Evolutionary conservation across 2,888 invertebrate genomes (phyloP).

Genomic region (Acleris cristana): DNA sequence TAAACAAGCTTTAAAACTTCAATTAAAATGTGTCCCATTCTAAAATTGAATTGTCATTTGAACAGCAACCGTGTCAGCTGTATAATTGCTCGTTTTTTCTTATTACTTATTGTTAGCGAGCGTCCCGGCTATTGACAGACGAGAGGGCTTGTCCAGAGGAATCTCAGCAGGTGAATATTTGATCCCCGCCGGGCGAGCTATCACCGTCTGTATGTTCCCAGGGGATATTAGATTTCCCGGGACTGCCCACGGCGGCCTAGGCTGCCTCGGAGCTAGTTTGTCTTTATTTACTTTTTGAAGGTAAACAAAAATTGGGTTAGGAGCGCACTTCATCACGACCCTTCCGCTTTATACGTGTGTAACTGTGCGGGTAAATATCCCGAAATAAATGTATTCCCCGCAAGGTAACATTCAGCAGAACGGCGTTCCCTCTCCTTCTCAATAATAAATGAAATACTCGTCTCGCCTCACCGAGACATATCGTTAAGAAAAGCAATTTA

Average conservation of each 20-base stretch:
- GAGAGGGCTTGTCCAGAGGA: slow-evolving; percentile 39
- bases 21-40: no score
- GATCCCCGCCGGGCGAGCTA: slow-evolving; percentile 59
- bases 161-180: slow-evolving; percentile 64
- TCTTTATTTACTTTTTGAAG: slow-evolving; percentile 51
- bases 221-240: slow-evolving; percentile 67
- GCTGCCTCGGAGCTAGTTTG: slow-evolving; percentile 50
- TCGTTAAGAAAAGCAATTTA: slow-evolving; percentile 1
- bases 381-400: slow-evolving; percentile 8
- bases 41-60: no score
- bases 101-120: no score
- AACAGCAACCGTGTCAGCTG: no score
- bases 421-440: slow-evolving; percentile 6
- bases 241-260: slow-evolving; percentile 44
- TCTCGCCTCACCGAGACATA: not conserved
- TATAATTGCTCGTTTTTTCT: no score
- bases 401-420: not conserved
- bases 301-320: slow-evolving; percentile 31
- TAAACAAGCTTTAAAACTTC: no score
- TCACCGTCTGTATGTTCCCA: slow-evolving; percentile 62
- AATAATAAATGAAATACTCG: slow-evolving; percentile 26
- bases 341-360: slow-evolving; percentile 23
- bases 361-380: slow-evolving; percentile 11
- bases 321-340: slow-evolving; percentile 28
- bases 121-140: not conserved